phyloP scores from a whole-genome alignment of 2,797 vertebrate genomes.

The Xyrichtys novacula region DNA sequence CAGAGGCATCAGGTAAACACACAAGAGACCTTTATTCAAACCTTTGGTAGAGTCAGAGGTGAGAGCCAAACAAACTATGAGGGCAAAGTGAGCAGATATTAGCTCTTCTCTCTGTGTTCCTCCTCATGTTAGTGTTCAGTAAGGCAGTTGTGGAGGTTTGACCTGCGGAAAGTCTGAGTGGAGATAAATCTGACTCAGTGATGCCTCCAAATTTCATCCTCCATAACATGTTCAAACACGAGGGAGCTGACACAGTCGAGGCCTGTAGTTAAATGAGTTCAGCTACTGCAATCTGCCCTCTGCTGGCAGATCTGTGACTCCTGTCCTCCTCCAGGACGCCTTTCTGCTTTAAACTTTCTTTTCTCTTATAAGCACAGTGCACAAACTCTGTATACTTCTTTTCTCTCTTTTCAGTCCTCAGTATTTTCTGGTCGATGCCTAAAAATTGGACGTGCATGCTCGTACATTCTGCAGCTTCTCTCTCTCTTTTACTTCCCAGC shows the following conservation, averaged over 20 bases:
- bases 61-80: too few species aligned
- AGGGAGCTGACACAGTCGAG: background rate
- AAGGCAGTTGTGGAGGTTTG: too few species aligned
- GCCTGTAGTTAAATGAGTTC: background rate
- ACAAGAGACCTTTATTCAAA: background rate
- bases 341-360: conserved; percentile 4
- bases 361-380: background rate
- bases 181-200: background rate
- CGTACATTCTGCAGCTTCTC: conserved; percentile 32
- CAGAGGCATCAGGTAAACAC: conserved; percentile 89
- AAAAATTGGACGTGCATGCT: conserved; percentile 26
- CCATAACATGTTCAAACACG: background rate
- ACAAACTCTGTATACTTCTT: background rate
- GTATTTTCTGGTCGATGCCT: conserved; percentile 11
- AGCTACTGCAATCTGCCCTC: conserved; percentile 38
- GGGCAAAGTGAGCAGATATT: background rate
- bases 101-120: background rate
- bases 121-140: too few species aligned
- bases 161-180: background rate
- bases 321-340: background rate
- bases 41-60: background rate
- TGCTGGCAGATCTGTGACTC: conserved; percentile 11
- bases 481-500: conserved; percentile 45
- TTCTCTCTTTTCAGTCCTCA: background rate
- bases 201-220: background rate